Base-by-base conservation (phyloP, 1,140 invertebrate genomes). In the Temnothorax curvispinosus region DNA sequence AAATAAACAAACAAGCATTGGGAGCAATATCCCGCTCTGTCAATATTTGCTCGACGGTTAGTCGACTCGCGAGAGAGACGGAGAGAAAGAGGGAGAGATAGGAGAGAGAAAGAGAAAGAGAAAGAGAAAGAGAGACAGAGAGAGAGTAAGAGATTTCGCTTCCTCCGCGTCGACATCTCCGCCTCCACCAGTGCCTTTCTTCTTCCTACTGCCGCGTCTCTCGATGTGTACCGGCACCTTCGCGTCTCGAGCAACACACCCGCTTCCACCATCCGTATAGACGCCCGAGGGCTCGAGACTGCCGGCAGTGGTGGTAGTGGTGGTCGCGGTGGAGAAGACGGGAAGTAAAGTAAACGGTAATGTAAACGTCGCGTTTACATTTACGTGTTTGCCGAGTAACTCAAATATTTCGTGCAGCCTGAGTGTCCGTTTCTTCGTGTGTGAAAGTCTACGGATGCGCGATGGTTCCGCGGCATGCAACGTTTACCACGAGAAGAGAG, bases 21-120 rank as follows among this genome's bases (percentile, higher is more conserved):
- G 94, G 94, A 95, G 95, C 95, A 95, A 95, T 95, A 95, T 95
- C 94, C 94, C 93, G 93, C 94, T 95, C 91, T 93, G 94, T 95
- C 94, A 95, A 95, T 95, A 95, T 95, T 95, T 95, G 93, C 91
- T 89, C 92, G 94, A 94, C 92, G 94, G 94, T 95, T 95, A 95
- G 94, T 93, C 93, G 93, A 93, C 93, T 94, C 92, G 90, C 88
- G 69, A 60, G 69, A 47, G 67, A 60, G 69, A 21, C 18, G n/a
- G 18, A 47, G 50, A 44, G 64, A n/a, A n/a, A 60, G 38, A 41
- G 58, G n/a, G 27, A 77, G 75, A 60, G 75, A 77, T 27, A 27
- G 27, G 41, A 4, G 44, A 21, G 44, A 21, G 44, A 27, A 47
- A n/a, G 50, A 60, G 38, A 77, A 38, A 60, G 52, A 60, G 38